Conservation (phyloP, 1,140 invertebrate species). For the Macrobrachium rosenbergii region DNA sequence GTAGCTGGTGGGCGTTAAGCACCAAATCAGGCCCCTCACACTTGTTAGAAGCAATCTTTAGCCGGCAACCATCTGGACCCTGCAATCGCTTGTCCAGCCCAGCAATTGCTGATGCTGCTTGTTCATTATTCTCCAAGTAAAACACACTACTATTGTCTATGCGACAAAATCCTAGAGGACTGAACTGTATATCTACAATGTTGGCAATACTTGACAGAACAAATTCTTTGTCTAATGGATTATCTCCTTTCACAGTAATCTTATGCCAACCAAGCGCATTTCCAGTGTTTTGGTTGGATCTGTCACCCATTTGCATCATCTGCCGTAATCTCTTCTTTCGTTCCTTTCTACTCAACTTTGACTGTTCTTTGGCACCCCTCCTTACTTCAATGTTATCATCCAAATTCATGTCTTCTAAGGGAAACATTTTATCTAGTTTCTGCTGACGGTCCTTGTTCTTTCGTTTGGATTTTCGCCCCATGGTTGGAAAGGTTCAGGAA, state of each 20-base stretch:
- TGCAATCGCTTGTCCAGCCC: conserved; percentile 44
- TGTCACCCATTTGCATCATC: too few species aligned
- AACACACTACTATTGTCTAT: conserved; percentile 40
- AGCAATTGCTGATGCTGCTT: conserved; percentile 44
- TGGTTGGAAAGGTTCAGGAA: too few species aligned
- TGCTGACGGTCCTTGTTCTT: too few species aligned
- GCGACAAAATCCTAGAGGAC: conserved; percentile 48
- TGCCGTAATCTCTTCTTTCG: too few species aligned
- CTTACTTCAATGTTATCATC: too few species aligned
- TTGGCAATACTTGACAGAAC: conserved; percentile 45
- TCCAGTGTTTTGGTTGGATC: too few species aligned
- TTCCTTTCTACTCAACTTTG: too few species aligned
- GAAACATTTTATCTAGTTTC: too few species aligned
- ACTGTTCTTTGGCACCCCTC: too few species aligned
- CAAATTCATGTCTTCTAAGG: too few species aligned
- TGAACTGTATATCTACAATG: conserved; percentile 39
- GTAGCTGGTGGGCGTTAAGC: conserved; percentile 47
- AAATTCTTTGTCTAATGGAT: conserved; percentile 34
- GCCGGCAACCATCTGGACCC: conserved; percentile 35
- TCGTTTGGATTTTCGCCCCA: too few species aligned
- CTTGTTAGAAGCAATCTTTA: conserved; percentile 38
- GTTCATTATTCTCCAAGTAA: conserved; percentile 47
- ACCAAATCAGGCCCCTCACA: conserved; percentile 24
- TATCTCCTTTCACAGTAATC: conserved; percentile 17
- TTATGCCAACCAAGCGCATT: conserved; percentile 13